Percentiles rank a stretch among this genome's conserved stretches.
Evolutionary conservation across 1,140 invertebrate species (phyloP).

Genomic region (Rhynchophorus ferrugineus): DNA sequence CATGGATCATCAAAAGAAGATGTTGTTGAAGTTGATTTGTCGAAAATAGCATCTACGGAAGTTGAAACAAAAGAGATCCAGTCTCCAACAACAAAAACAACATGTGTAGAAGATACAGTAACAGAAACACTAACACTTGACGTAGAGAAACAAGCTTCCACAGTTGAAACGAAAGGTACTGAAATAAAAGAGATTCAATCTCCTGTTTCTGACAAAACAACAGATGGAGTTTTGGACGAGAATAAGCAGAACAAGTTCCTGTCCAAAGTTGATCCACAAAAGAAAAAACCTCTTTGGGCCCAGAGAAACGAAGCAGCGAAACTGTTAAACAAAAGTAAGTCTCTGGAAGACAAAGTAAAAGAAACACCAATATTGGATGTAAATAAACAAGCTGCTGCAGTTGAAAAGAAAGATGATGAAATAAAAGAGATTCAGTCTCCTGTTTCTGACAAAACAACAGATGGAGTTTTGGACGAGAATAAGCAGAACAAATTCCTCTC

Average conservation of each 20-base stretch:
- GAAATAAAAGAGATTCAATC: not conserved
- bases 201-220: too few relatives aligned
- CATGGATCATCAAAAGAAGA: too few relatives aligned
- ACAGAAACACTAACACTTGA: not conserved
- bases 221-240: too few relatives aligned
- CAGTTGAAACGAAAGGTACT: not conserved
- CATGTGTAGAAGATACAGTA: not conserved
- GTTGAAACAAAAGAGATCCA: too few relatives aligned
- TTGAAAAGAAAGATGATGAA: not conserved
- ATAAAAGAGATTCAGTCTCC: not conserved
- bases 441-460: too few relatives aligned
- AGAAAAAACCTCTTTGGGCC: too few relatives aligned
- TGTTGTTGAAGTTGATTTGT: too few relatives aligned
- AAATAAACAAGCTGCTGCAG: not conserved
- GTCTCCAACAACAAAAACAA: not conserved
- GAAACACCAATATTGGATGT: not conserved
- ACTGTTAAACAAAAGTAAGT: not conserved
- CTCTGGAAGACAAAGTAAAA: not conserved
- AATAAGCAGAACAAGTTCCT: too few relatives aligned
- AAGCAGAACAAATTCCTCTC: too few relatives aligned
- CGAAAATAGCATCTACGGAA: too few relatives aligned
- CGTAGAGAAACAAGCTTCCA: not conserved
- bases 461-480: too few relatives aligned
- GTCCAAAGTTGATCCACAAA: too few relatives aligned
- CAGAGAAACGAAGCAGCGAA: not conserved